These are phyloP conservation scores for Pygmarrhopalites habei DNA, from an alignment of 1,140 invertebrate genomes.

Conservation along the genomic window DNA sequence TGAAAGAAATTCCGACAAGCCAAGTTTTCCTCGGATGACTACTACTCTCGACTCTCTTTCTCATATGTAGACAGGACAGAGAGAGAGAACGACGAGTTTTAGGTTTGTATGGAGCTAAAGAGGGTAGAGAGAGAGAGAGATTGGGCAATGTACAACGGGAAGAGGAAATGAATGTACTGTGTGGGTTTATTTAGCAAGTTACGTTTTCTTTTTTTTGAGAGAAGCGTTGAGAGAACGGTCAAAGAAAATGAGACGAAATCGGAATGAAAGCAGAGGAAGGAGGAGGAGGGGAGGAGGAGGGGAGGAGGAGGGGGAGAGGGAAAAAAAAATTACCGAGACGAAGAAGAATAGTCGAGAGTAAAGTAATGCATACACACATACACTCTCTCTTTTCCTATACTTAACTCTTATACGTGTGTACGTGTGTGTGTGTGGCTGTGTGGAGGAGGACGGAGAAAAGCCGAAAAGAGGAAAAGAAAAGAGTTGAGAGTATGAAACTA, in stretches of 20 bases:
- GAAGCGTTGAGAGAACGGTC: neutral
- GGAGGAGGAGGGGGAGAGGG: neutral
- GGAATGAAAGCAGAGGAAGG: neutral
- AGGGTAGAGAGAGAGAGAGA: neutral
- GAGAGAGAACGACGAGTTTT: no score
- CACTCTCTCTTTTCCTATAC: no score
- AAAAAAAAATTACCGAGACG: neutral
- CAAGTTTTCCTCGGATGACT: no score
- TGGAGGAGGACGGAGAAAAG: no score
- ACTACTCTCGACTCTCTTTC: no score
- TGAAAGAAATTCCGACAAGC: neutral
- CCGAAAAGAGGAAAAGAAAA: no score
- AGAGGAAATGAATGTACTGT: slow-evolving; percentile 26
- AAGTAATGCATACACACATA: no score
- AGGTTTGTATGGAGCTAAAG: neutral
- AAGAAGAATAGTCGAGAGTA: neutral
- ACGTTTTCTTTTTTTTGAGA: neutral
- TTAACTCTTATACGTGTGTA: no score
- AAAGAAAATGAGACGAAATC: neutral
- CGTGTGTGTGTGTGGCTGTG: no score
- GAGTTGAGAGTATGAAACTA: no score
- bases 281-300: neutral
- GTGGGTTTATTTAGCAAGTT: slow-evolving; percentile 29
- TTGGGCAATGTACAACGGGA: neutral
- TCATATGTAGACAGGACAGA: no score